Evolutionary conservation across 2,113 vertebrate species (phyloP).

Genomic region (Odontophorus gujanensis): DNA sequence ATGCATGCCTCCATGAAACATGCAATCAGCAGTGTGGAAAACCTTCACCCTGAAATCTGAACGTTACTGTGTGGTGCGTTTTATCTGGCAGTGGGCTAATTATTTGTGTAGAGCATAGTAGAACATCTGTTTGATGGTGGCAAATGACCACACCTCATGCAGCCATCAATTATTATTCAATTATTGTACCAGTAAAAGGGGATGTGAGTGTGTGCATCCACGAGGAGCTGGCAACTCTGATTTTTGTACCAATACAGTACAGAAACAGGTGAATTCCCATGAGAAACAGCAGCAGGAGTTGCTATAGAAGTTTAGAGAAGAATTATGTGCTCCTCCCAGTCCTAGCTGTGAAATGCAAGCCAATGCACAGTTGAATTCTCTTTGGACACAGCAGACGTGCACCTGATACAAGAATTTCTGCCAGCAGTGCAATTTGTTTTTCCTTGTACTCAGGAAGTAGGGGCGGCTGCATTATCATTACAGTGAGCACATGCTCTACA

Average conservation of each 20-base stretch:
- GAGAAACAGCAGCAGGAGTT: not conserved
- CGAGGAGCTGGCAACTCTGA: not conserved
- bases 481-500: not conserved
- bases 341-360: not conserved
- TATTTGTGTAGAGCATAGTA: slow-evolving; percentile 9
- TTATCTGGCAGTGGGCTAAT: not conserved
- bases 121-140: slow-evolving; percentile 4
- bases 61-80: not conserved
- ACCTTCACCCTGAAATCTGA: slow-evolving; percentile 5
- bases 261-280: not conserved
- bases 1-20: not conserved
- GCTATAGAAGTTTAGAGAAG: not conserved
- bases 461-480: not conserved
- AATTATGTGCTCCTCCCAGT: not conserved
- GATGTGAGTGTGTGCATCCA: not conserved
- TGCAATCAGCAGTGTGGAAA: not conserved
- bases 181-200: not conserved
- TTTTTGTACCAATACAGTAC: not conserved
- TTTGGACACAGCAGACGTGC: not conserved
- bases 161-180: not conserved
- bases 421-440: slow-evolving; percentile 15
- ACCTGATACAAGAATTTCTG: slow-evolving; percentile 41
- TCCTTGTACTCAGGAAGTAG: not conserved
- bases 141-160: not conserved
- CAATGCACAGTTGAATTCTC: not conserved